phyloP scores from a whole-genome alignment of 1,140 invertebrate genomes.

The Drosophila pseudoananassae region DNA sequence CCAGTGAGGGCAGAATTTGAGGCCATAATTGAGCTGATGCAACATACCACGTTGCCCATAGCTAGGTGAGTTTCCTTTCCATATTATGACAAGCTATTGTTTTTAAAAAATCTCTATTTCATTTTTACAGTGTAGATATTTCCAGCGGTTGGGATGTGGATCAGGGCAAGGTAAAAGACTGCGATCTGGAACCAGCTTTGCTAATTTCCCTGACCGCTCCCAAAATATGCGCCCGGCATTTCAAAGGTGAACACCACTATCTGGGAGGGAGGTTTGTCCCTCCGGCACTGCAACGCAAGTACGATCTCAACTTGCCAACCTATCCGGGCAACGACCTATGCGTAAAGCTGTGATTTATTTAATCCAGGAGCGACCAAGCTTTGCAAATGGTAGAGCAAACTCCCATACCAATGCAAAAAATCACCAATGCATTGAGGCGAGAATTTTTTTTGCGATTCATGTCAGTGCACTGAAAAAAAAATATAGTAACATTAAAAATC shows the following conservation, averaged over 20 bases:
- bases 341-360: conserved; percentile 53
- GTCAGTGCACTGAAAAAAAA: too few species aligned
- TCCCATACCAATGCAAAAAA: too few species aligned
- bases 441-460: too few species aligned
- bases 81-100: neutral
- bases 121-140: conserved; percentile 95
- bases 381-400: too few species aligned
- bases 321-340: conserved; percentile 91
- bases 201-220: conserved; percentile 98
- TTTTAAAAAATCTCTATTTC: neutral
- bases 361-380: too few species aligned
- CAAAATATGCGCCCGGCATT: conserved; percentile 94
- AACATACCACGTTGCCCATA: conserved; percentile 86
- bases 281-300: conserved; percentile 90
- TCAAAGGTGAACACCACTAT: conserved; percentile 95
- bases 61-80: conserved; percentile 81
- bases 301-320: conserved; percentile 91
- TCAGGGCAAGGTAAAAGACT: conserved; percentile 87
- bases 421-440: too few species aligned
- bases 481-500: too few species aligned
- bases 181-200: conserved; percentile 90
- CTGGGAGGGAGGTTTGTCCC: conserved; percentile 98
- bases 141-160: conserved; percentile 99
- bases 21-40: conserved; percentile 89
- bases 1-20: conserved; percentile 92